Evolutionary conservation across 2,113 vertebrate genomes (phyloP), one percentile per base, ranked within the genome.

Genomic region (Eretmochelys imbricata): DNA sequence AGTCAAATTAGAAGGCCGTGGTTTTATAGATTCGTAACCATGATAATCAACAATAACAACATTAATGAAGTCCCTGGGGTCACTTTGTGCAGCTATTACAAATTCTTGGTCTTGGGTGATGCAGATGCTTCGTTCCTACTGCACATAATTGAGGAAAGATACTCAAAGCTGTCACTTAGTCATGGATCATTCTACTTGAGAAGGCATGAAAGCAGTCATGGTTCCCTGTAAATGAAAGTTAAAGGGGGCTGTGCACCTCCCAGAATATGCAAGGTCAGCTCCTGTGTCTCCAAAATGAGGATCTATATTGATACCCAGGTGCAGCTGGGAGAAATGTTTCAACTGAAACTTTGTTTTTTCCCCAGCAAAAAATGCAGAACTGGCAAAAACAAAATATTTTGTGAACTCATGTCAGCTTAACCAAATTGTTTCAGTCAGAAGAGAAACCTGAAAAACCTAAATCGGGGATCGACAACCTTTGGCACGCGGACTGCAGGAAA

Each of bases 151-250:
- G 4, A 69, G 42, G 59, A 42, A 53, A 84, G 69, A 80, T 87
- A 9, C 0, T 0, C 1, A 12, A 1, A 31, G 1, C 3, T 48
- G 54, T 46, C 24, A 46, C 38, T 76, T 76, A 46, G 38, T 69
- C 62, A n/a, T 20, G 48, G 14, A 27, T 57, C 25, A 38, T 7
- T 93, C 89, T 29, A 6, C 1, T 69, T 24, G 0, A 3, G 46
- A 79, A 50, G 82, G n/a, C 0, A 0, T 2, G 4, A 12, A 6
- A 38, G 3, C 0, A 24, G 35, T 69, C 8, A 19, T 9, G 35
- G 35, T 65, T 17, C 35, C 14, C 16, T 17, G 35, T 69, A 35
- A 69, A n/a, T 19, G 62, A 35, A n/a, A 69, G 14, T 46, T 38
- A 25, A 12, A 76, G 72, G 38, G 72, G 3, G 5, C 22, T 38